A percentile compares a stretch with the other conserved stretches of the same genome.
These are phyloP conservation scores for Enteromius treurensis DNA, from an alignment of 2,797 vertebrate genomes.

Conservation along the genomic window DNA sequence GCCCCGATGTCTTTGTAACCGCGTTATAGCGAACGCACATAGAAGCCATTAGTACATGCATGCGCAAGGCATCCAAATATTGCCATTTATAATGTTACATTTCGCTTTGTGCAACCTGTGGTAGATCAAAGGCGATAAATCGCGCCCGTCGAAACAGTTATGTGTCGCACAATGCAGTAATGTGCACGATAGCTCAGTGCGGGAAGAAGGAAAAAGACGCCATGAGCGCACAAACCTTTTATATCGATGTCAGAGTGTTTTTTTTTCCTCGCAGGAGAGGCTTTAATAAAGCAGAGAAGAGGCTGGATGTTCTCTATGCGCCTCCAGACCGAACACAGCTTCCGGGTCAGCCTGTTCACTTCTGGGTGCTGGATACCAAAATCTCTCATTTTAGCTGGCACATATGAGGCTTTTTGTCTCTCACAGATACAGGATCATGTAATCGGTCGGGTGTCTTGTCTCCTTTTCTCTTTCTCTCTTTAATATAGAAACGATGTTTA, in stretches of 20 bases:
- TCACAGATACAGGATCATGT: not conserved
- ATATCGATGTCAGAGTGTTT: conserved; percentile 75
- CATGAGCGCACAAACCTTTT: conserved; percentile 75
- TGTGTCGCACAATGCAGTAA: not conserved
- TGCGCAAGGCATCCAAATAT: conserved; percentile 68
- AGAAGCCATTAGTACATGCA: conserved; percentile 43
- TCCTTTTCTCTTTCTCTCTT: not conserved
- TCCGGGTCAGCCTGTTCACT: conserved; percentile 95
- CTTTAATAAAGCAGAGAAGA: conserved; percentile 73
- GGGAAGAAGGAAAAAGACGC: conserved; percentile 53
- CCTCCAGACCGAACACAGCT: conserved; percentile 81
- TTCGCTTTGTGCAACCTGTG: conserved; percentile 77
- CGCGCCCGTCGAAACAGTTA: conserved; percentile 6
- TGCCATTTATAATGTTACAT: conserved; percentile 41
- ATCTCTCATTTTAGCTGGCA: conserved; percentile 16
- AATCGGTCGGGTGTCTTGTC: not conserved
- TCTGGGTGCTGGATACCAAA: conserved; percentile 82
- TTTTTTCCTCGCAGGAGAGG: conserved; percentile 72
- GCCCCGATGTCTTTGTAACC: conserved; percentile 7
- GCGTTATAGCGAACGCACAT: conserved; percentile 19
- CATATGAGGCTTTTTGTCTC: not conserved
- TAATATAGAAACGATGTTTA: not conserved
- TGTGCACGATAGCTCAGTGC: not conserved
- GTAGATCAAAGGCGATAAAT: conserved; percentile 45
- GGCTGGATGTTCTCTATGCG: conserved; percentile 80